Evolutionary conservation across 2,797 vertebrate species (phyloP).

Genomic region (Neoniphon sammara): DNA sequence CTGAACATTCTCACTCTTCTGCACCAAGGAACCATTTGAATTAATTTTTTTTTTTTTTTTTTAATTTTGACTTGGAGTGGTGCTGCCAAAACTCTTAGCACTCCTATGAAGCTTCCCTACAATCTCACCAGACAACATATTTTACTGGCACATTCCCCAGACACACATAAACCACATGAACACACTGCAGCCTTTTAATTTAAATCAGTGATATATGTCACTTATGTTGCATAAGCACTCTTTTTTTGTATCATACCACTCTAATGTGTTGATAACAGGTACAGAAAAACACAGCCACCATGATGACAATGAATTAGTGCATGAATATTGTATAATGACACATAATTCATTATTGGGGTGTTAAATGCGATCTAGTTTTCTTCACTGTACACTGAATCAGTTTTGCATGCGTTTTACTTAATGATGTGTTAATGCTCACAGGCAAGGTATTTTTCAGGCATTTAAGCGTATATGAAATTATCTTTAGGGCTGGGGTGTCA

Average conservation of each 20-base stretch:
- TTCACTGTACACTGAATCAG: not conserved
- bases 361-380: too few relatives aligned
- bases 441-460: not conserved
- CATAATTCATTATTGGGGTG: not conserved
- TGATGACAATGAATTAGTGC: not conserved
- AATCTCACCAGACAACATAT: constrained; percentile 22
- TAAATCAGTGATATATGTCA: constrained; percentile 18
- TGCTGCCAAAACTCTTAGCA: constrained; percentile 31
- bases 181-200: constrained; percentile 45
- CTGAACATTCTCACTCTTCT: not conserved
- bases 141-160: constrained; percentile 35
- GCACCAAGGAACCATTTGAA: constrained; percentile 4
- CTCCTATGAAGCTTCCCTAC: constrained; percentile 32
- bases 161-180: constrained; percentile 21
- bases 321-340: not conserved
- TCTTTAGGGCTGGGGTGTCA: constrained; percentile 15
- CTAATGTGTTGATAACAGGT: not conserved
- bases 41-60: constrained; percentile 12
- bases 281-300: not conserved
- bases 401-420: not conserved
- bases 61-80: not conserved
- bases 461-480: not conserved
- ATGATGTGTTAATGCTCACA: not conserved
- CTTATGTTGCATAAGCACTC: not conserved
- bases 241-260: not conserved